Base-by-base conservation (phyloP, 2,113 vertebrate species). In the Leucosticte australis region DNA sequence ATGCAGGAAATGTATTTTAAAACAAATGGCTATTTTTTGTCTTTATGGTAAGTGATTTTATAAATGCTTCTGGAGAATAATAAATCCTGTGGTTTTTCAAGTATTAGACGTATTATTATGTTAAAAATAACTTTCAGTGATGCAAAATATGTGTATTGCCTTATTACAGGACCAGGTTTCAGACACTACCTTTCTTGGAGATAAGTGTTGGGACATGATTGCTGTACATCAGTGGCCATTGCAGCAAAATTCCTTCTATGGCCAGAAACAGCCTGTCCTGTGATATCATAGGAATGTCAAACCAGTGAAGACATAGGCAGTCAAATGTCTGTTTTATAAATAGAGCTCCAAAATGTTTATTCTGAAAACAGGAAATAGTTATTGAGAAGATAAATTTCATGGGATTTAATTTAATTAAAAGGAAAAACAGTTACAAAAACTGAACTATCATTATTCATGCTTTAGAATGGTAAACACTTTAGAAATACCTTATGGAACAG, bases 351-450 rank as follows among this genome's bases (percentile, higher is more conserved):
- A 77, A 83, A 76, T 89, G 59, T 89, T 94, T 95, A 13, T 82
- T 96, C 24, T 94, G 71, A 86, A 95, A 97, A 94, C 92, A 96
- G 92, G 87, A 96, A 94, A 83, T 83, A 76, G 67, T 81, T 90
- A 68, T 26, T 49, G 52, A 79, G 59, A 75, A 82, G 82, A 91
- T 83, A 91, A 67, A 74, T 90, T 92, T 50, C 1, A 41, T 70
- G 67, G 70, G 39, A 47, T 70, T 90, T 79, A 33, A 77, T 88
- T 83, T 89, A 39, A 91, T 92, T 87, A 46, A 85, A 69, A 63
- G 15, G 30, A 21, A 65, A 79, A 87, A 91, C 80, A 90, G 35
- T 80, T 79, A 23, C 21, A 69, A 90, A 95, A 95, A 55, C 46
- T 44, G 46, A 62, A 44, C 39, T 67, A 2, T 62, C 2, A 0